phyloP scores from a whole-genome alignment of 2,113 vertebrate genomes.

The Bufo bufo region DNA sequence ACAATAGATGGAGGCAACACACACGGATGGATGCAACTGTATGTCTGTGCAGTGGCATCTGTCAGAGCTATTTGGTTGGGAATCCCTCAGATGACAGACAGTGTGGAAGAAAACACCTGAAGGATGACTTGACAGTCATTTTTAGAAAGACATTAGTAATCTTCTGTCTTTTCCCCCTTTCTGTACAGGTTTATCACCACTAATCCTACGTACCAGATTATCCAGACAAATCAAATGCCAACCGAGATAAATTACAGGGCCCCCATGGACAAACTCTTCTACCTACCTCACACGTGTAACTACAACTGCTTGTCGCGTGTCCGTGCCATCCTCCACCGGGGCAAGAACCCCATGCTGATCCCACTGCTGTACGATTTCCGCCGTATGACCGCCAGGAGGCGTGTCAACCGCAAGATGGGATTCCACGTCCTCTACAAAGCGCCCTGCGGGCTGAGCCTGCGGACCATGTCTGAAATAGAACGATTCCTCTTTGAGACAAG shows the following conservation, averaged over 20 bases:
- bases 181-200: slow-evolving; percentile 34
- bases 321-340: slow-evolving; percentile 78
- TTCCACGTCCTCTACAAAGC: slow-evolving; percentile 98
- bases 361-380: slow-evolving; percentile 93
- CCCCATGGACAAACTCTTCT: slow-evolving; percentile 92
- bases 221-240: slow-evolving; percentile 77
- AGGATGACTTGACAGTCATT: no score
- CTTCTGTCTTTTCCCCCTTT: neutral
- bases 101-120: no score
- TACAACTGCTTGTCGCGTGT: slow-evolving; percentile 83
- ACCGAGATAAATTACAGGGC: slow-evolving; percentile 86
- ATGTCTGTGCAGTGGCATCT: no score
- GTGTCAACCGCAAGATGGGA: slow-evolving; percentile 95
- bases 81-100: no score
- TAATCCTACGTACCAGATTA: slow-evolving; percentile 60
- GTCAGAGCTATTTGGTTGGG: no score
- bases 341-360: slow-evolving; percentile 90
- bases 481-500: slow-evolving; percentile 89
- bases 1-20: no score
- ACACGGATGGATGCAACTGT: no score
- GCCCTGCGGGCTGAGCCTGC: slow-evolving; percentile 90
- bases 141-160: no score
- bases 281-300: slow-evolving; percentile 86
- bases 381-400: slow-evolving; percentile 90
- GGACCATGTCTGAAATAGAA: slow-evolving; percentile 94